Evolutionary conservation across 2,797 vertebrate genomes (phyloP), one percentile per base, ranked within the genome.

Genomic region (Chelon auratus): DNA sequence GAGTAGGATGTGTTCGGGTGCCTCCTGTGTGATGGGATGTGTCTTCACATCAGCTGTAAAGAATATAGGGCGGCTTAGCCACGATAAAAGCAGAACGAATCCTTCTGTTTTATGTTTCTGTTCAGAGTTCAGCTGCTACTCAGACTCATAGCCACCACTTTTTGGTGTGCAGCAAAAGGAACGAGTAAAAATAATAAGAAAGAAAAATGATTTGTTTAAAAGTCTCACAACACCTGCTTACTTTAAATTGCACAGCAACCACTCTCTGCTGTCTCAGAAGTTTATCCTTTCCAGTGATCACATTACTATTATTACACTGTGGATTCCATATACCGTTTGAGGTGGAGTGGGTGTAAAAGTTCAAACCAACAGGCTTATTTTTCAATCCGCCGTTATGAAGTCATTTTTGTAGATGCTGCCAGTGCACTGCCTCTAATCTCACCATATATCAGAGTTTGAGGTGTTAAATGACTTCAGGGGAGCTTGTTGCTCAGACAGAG

Each of bases 1-100:
- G 87, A 78, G 86, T 76, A 77, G 87, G 86, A 91, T 86, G 83
- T 75, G 79, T 84, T 84, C 9, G 48, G 78, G 82, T 51, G 79
- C 82, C 78, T 86, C 82, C 76, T 64, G 60, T 74, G 73, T 72
- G 75, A 85, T 83, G 68, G 62, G 85, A 84, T 84, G 84, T 68
- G 75, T 72, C 81, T 80, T 88, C 83, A 79, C 78, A 82, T 85
- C 85, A 86, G 75, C 76, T 83, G 77, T 69, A 72, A 84, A 77
- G 72, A 85, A 69, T 22, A 78, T 7, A 8, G 18, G 24, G 43
- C 40, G 22, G 20, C 13, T 4, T 53, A 22, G 24, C 51, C 62
- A 65, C 18, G 53, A 17, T 48, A 61, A 75, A 26, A 5, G 18
- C 13, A 45, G 3, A 8, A 8, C 30, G 30, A 33, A 33, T 33